Evolutionary conservation across 2,113 vertebrate species (phyloP), one percentile per base, ranked within the genome.

Genomic region (Semicossyphus pulcher): DNA sequence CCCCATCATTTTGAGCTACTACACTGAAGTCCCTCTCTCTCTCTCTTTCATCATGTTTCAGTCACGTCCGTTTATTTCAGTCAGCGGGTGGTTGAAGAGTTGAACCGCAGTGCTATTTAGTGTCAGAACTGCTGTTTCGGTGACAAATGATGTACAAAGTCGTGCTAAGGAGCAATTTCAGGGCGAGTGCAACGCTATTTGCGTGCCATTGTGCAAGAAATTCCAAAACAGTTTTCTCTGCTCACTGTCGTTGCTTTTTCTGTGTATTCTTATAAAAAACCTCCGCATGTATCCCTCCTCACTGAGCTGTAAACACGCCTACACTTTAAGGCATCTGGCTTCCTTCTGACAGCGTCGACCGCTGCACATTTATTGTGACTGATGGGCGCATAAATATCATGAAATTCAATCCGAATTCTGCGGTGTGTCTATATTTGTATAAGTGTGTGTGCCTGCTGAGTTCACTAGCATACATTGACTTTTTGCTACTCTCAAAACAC

Each of bases 381-480:
- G 78, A 88, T 74, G 80, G 72, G 11, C 23, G 76, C 53, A 37
- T 54, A 67, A 75, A 86, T 60, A 77, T 56, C 29, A 78, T 81
- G 81, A 88, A 83, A 88, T n/a, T 52, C 65, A 41, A 88, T 76
- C 72, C 41, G 34, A 69, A 37, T 51, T 65, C 72, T 82, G 86
- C 20, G 72, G 76, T 12, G 53, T 37, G 69, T 81, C 64, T 88
- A 29, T 86, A 58, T 85, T 48, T 81, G 64, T 81, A 9, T 39
- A 28, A 39, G 36, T 52, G 31, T 52, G 52, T 47, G 28, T 11
- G 29, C 34, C 7, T 31, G 29, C 18, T 54, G 78, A 64, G 87
- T 85, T 82, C 78, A 80, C 77, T 63, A 59, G 67, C 73, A 47
- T 71, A 49, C 86, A 16, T 74, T 85, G 62, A 85, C 84, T 87